Conservation (phyloP, 2,888 invertebrate genomes). For the Agonopterix subpropinquella region DNA sequence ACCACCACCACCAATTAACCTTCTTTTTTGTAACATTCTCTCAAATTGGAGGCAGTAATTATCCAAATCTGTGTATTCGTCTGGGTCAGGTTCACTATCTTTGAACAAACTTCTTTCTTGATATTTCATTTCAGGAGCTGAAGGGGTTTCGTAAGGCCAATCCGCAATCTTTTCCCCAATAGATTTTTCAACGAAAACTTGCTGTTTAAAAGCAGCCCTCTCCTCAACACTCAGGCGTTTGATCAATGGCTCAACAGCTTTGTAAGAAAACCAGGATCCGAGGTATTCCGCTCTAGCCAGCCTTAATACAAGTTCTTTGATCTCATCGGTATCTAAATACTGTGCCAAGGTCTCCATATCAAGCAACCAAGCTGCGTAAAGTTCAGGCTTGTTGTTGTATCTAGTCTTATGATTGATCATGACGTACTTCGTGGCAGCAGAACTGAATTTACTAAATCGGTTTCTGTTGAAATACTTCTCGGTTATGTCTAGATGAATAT, state of each 20-base stretch:
- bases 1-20: background rate
- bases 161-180: constrained; percentile 15
- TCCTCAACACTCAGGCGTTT: constrained; percentile 20
- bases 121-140: constrained; percentile 5
- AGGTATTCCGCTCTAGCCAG: constrained; percentile 21
- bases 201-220: constrained; percentile 18
- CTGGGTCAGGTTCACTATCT: constrained; percentile 11
- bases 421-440: constrained; percentile 17
- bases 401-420: constrained; percentile 18
- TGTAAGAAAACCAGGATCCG: constrained; percentile 16
- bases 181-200: constrained; percentile 27
- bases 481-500: constrained; percentile 19
- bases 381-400: constrained; percentile 20
- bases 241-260: constrained; percentile 21
- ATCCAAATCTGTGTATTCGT: background rate
- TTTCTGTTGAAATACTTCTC: constrained; percentile 18
- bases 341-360: constrained; percentile 17
- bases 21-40: background rate
- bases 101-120: constrained; percentile 14
- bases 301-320: constrained; percentile 17
- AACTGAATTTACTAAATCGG: constrained; percentile 9
- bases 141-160: constrained; percentile 29
- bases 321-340: constrained; percentile 16
- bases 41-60: background rate
- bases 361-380: constrained; percentile 20